Percentiles rank a stretch among this genome's conserved stretches.
Evolutionary conservation across 2,113 vertebrate species (phyloP).

Genomic region (Taurulus bubalis): DNA sequence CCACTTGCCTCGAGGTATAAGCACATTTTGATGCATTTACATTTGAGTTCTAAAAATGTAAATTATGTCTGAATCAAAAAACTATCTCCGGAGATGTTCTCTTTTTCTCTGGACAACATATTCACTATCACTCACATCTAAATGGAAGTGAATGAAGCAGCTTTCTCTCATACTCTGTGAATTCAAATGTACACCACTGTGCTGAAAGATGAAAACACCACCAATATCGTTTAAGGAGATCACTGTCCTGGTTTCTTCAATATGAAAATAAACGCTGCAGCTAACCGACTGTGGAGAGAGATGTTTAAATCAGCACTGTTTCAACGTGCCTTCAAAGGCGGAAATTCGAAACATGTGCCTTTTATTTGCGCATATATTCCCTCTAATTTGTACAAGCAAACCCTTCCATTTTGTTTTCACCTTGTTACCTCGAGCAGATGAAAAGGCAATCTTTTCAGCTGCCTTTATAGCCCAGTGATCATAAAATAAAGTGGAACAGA

Average conservation of each 20-base stretch:
- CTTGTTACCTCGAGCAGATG: slow-evolving; percentile 19
- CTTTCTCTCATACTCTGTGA: background rate
- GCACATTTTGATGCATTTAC: background rate
- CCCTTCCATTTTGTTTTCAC: slow-evolving; percentile 21
- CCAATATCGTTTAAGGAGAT: slow-evolving; percentile 7
- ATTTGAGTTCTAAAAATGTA: slow-evolving; percentile 17
- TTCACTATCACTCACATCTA: background rate
- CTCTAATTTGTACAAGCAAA: slow-evolving; percentile 7
- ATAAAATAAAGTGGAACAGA: slow-evolving; percentile 51
- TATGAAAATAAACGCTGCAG: slow-evolving; percentile 1
- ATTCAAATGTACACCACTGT: slow-evolving; percentile 3
- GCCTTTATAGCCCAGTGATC: slow-evolving; percentile 40
- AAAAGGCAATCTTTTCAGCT: slow-evolving; percentile 16
- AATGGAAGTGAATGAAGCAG: background rate
- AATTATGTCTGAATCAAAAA: background rate
- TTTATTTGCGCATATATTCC: slow-evolving; percentile 16
- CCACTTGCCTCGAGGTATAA: background rate
- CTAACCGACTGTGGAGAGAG: background rate
- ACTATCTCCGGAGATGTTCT: background rate
- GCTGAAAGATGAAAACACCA: slow-evolving; percentile 12
- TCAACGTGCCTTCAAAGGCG: slow-evolving; percentile 1
- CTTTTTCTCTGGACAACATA: slow-evolving; percentile 7
- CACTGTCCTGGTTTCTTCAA: background rate
- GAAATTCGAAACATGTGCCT: background rate
- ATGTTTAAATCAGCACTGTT: background rate